phyloP scores from a whole-genome alignment of 2,888 invertebrate species.

The Hesperia comma region DNA sequence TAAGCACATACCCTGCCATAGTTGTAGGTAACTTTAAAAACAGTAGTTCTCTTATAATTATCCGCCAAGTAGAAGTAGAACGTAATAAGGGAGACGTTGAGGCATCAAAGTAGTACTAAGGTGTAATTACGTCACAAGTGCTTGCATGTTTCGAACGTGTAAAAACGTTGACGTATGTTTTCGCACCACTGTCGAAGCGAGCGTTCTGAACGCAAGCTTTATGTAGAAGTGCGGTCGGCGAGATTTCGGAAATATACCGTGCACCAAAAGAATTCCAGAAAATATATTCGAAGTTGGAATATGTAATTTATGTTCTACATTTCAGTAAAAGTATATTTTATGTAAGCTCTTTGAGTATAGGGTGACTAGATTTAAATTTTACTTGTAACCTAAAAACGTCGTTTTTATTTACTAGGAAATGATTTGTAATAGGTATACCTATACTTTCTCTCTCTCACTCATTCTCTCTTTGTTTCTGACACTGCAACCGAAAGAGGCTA shows the following conservation, averaged over 20 bases:
- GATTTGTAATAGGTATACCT: too few species aligned
- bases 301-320: slow-evolving; percentile 19
- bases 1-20: too few species aligned
- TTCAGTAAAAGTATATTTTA: background rate
- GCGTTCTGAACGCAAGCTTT: slow-evolving; percentile 8
- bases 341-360: background rate
- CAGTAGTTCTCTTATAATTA: background rate
- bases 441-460: too few species aligned
- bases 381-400: too few species aligned
- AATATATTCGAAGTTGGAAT: slow-evolving; percentile 28
- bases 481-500: too few species aligned
- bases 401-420: too few species aligned
- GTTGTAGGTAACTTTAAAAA: background rate
- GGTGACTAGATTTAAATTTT: too few species aligned
- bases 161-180: slow-evolving; percentile 26
- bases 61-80: background rate
- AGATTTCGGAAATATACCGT: slow-evolving; percentile 30
- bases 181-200: background rate
- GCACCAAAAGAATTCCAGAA: slow-evolving; percentile 17
- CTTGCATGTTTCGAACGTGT: slow-evolving; percentile 13
- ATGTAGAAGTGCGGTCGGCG: background rate
- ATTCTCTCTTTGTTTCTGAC: too few species aligned
- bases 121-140: slow-evolving; percentile 12
- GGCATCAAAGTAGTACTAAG: slow-evolving; percentile 8
- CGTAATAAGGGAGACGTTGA: background rate